Evolutionary conservation across 2,113 vertebrate species (phyloP).

Genomic region (Atrichornis clamosus): DNA sequence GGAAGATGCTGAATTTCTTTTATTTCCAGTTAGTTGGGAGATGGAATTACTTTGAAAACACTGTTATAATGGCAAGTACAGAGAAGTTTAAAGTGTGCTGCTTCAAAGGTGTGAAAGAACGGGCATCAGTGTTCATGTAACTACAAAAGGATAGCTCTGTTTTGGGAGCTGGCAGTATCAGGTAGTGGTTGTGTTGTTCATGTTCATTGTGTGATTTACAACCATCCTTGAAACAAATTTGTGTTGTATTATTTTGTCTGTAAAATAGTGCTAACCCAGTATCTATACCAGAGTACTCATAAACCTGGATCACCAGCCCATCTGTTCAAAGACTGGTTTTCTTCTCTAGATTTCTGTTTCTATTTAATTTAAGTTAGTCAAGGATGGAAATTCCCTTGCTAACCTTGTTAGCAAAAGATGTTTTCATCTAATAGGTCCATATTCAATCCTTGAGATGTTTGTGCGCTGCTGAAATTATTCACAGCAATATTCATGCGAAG

Average conservation of each 20-base stretch:
- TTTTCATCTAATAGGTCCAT: background rate
- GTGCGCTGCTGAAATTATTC: background rate
- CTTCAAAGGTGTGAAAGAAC: background rate
- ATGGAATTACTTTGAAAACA: background rate
- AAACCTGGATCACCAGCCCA: background rate
- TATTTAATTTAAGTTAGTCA: background rate
- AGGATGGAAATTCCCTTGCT: background rate
- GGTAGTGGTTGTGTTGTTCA: background rate
- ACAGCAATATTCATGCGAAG: background rate
- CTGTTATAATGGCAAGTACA: background rate
- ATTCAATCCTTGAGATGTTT: background rate
- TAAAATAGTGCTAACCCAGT: background rate
- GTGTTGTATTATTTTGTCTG: background rate
- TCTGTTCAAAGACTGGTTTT: background rate
- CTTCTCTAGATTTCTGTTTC: background rate
- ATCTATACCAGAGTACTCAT: background rate
- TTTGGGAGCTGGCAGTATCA: background rate
- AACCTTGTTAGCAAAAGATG: background rate
- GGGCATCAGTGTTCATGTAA: background rate
- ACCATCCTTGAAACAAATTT: background rate
- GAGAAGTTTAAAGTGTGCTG: background rate
- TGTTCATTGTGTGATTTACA: background rate
- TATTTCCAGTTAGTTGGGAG: background rate
- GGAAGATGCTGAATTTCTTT: background rate
- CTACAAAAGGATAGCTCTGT: background rate